Conservation (phyloP, 2,113 vertebrate species). For the Cottus gobio region DNA sequence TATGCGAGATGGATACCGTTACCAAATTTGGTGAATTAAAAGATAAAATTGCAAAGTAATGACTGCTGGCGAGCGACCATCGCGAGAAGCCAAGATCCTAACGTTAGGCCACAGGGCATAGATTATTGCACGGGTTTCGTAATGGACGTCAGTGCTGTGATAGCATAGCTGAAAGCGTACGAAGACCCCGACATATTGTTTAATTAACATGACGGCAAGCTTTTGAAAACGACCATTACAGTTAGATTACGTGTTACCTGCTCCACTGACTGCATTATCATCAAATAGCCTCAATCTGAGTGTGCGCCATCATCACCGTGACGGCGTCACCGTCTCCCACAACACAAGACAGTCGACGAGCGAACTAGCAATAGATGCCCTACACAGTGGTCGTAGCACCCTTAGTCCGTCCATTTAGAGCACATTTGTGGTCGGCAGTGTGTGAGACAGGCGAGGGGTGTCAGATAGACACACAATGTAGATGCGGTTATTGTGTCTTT, state of each 20-base stretch:
- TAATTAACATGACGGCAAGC: not conserved
- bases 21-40: constrained; percentile 13
- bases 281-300: constrained; percentile 69
- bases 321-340: constrained; percentile 76
- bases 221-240: not conserved
- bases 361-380: constrained; percentile 63
- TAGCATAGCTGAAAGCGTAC: not conserved
- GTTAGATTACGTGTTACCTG: constrained; percentile 10
- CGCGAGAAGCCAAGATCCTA: constrained; percentile 58
- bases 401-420: constrained; percentile 14
- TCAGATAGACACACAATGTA: constrained; percentile 45
- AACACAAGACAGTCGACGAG: constrained; percentile 78
- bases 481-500: constrained; percentile 76
- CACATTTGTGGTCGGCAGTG: constrained; percentile 16
- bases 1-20: not conserved
- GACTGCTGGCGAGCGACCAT: constrained; percentile 50
- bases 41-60: constrained; percentile 42
- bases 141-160: constrained; percentile 55
- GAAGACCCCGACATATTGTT: not conserved
- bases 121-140: constrained; percentile 67
- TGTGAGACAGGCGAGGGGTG: constrained; percentile 31
- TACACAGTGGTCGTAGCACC: constrained; percentile 26
- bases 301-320: constrained; percentile 81
- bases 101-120: constrained; percentile 72
- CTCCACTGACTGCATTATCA: constrained; percentile 50